A percentile compares a stretch with the other conserved stretches of the same genome.
phyloP scores from a whole-genome alignment of 2,113 vertebrate genomes.

The Austrofundulus limnaeus region DNA sequence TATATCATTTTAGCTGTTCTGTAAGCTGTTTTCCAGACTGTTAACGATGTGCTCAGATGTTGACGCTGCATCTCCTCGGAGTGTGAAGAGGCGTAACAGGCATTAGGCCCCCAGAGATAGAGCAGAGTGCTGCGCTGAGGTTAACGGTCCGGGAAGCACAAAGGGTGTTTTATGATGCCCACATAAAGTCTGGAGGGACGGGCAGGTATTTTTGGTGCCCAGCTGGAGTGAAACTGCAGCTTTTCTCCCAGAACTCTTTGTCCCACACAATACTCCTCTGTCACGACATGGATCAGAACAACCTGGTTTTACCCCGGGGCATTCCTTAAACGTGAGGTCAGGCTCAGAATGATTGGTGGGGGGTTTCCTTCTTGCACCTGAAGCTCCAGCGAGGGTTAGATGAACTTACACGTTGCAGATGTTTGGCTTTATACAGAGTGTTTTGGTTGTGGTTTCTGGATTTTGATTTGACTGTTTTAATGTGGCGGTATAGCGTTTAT shows the following conservation, averaged over 20 bases:
- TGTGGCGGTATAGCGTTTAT: constrained; percentile 24
- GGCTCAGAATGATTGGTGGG: constrained; percentile 5
- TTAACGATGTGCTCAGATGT: constrained; percentile 8
- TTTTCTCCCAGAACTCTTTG: constrained; percentile 25
- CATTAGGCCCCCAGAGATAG: constrained; percentile 22
- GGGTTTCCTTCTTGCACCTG: constrained; percentile 43
- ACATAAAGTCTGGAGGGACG: constrained; percentile 48
- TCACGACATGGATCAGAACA: constrained; percentile 16
- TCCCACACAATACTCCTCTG: constrained; percentile 14
- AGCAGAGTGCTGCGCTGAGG: constrained; percentile 21
- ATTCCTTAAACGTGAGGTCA: constrained; percentile 33
- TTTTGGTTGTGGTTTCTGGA: constrained; percentile 17
- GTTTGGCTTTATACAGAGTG: constrained; percentile 43
- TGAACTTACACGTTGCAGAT: constrained; percentile 51
- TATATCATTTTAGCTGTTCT: not conserved
- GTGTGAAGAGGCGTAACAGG: constrained; percentile 24
- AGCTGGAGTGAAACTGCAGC: constrained; percentile 33
- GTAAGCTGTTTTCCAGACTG: not conserved
- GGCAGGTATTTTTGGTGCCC: constrained; percentile 57
- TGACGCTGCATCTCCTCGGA: constrained; percentile 21
- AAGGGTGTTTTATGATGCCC: constrained; percentile 57
- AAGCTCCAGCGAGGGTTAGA: constrained; percentile 30
- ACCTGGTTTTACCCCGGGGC: constrained; percentile 33
- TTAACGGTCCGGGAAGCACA: constrained; percentile 58
- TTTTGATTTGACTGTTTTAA: constrained; percentile 30